phyloP scores from a whole-genome alignment of 1,140 invertebrate species.

The Drosophila mauritiana region DNA sequence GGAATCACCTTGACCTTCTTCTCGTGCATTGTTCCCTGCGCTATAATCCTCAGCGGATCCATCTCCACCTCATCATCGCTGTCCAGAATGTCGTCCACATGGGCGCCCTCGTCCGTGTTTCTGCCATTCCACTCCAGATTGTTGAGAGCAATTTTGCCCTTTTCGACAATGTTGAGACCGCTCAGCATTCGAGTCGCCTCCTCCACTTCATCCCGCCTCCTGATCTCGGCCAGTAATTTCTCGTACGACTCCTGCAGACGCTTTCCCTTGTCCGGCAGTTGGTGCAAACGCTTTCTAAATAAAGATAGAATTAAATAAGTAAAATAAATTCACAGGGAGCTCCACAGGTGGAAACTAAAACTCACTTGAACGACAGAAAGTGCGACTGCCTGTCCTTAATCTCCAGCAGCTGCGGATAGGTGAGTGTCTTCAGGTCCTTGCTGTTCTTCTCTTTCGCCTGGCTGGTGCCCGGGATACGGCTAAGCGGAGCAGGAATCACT shows the following conservation, averaged over 20 bases:
- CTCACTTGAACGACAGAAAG: slow-evolving; percentile 86
- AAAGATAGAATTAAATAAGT: too few species aligned
- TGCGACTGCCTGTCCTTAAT: slow-evolving; percentile 85
- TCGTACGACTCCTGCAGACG: slow-evolving; percentile 87
- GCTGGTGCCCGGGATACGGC: slow-evolving; percentile 52
- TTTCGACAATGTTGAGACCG: slow-evolving; percentile 86
- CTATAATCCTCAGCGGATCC: slow-evolving; percentile 88
- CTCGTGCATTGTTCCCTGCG: slow-evolving; percentile 87
- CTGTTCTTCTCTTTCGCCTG: slow-evolving; percentile 52
- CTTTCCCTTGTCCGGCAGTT: slow-evolving; percentile 89
- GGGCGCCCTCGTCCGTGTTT: slow-evolving; percentile 57
- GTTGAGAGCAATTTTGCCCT: slow-evolving; percentile 86
- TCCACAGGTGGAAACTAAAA: slow-evolving; percentile 27
- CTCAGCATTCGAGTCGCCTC: slow-evolving; percentile 87
- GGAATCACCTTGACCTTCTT: slow-evolving; percentile 86
- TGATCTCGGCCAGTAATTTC: slow-evolving; percentile 86
- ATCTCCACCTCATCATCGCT: slow-evolving; percentile 88
- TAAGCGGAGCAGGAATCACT: slow-evolving; percentile 39
- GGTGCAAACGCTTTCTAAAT: slow-evolving; percentile 75
- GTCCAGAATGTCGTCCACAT: slow-evolving; percentile 85
- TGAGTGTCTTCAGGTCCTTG: slow-evolving; percentile 84
- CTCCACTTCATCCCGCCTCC: slow-evolving; percentile 86
- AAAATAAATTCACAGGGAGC: background rate
- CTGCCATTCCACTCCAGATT: slow-evolving; percentile 89
- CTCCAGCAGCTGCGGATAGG: slow-evolving; percentile 85